Base-by-base conservation (phyloP, 2,113 vertebrate species). In the Pseudonaja textilis region DNA sequence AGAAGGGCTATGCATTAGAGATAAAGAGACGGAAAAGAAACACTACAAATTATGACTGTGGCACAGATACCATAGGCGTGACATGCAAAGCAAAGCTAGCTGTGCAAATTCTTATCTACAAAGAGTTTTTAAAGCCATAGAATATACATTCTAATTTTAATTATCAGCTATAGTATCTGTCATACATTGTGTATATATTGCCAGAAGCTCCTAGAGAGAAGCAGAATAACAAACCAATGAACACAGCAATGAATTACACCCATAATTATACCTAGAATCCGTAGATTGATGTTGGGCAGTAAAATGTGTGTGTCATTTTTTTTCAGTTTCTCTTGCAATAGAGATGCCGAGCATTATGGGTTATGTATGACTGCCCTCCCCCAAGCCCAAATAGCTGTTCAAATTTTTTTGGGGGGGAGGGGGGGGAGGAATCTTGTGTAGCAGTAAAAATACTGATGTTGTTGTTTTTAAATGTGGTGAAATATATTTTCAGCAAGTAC, bases 11-110 rank as follows among this genome's bases (percentile, higher is more conserved):
- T 95, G 47, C 95, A 90, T 94, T 90, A 94, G 94, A 93, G 94
- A 93, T 93, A 96, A 89, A 95, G 89, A 95, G 95, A 95, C 93
- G 94, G 96, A 52, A 87, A 39, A 39, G 55, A 90, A 87, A 26
- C 23, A 90, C 23, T 95, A 93, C 88, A 91, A 95, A 95, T 96
- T 96, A 97, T 93, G 96, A 94, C 91, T 59, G 89, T 95, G 96
- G 95, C 56, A 92, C 94, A 90, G 94, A 52, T 95, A 81, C 92
- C 91, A 87, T 18, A 20, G 95, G 95, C 96, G 97, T 97, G 96
- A 95, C 94, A 93, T 96, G 93, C 96, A 96, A 97, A 57, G 95
- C 96, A 94, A 95, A 97, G 97, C 94, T 93, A 96, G 92, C 93
- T 96, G 93, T 95, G 91, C 92, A 96, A 97, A 97, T 96, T 96